Percentiles rank a stretch among this genome's conserved stretches.
Evolutionary conservation across 2,113 vertebrate genomes (phyloP).

Genomic region (Nesoenas mayeri): DNA sequence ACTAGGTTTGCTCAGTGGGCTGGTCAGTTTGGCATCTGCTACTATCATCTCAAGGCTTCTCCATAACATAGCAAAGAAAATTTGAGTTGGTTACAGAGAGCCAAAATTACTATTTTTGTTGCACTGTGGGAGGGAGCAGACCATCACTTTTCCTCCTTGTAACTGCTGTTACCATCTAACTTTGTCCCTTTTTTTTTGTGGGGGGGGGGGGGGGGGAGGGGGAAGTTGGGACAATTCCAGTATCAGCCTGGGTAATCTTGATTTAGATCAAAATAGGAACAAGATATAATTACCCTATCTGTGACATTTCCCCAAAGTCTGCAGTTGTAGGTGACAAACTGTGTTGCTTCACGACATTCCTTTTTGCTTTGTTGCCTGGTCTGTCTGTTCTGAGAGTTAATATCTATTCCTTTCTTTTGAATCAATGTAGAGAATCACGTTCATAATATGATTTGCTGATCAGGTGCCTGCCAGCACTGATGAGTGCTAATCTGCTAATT

Average conservation of each 20-base stretch:
- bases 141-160: background rate
- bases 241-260: background rate
- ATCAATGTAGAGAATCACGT: background rate
- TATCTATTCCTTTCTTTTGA: background rate
- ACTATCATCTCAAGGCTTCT: background rate
- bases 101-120: background rate
- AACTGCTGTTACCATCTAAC: background rate
- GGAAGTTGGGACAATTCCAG: background rate
- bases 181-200: background rate
- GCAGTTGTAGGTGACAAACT: background rate
- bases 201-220: too few relatives aligned
- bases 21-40: slow-evolving; percentile 14
- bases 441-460: background rate
- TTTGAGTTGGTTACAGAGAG: background rate
- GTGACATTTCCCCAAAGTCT: background rate
- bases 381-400: fast-evolving
- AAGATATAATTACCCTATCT: background rate
- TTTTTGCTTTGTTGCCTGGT: background rate
- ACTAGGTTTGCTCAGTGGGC: background rate
- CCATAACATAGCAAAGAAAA: slow-evolving; percentile 3
- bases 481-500: background rate
- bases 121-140: background rate
- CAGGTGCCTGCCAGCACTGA: background rate
- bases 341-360: background rate
- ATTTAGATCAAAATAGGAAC: background rate